phyloP scores from a whole-genome alignment of 2,797 vertebrate genomes.

The Poecile montanus region DNA sequence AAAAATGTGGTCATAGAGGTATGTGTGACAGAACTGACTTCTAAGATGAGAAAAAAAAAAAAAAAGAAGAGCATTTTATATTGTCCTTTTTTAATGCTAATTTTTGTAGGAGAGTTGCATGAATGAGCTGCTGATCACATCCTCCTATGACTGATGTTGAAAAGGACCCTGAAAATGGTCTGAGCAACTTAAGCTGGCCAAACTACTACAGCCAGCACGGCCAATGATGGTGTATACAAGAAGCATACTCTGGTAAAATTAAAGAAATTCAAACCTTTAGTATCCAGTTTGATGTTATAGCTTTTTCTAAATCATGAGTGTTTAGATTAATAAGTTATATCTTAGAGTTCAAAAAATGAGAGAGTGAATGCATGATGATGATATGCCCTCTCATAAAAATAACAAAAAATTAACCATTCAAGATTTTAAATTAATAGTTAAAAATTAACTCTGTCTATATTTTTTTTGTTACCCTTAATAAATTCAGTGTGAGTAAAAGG shows the following conservation, averaged over 20 bases:
- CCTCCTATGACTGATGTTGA: not conserved
- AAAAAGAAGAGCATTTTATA: not conserved
- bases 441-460: not conserved
- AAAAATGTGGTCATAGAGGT: rapidly evolving
- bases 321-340: not conserved
- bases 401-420: not conserved
- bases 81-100: not conserved
- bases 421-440: not conserved
- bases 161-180: not conserved
- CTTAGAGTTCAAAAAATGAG: not conserved
- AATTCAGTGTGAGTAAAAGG: not conserved
- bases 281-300: not conserved
- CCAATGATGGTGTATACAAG: not conserved
- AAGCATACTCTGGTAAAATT: not conserved
- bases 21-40: not conserved
- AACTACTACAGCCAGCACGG: not conserved
- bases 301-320: not conserved
- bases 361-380: not conserved
- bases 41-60: not conserved
- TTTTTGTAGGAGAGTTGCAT: not conserved
- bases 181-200: not conserved
- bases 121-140: not conserved
- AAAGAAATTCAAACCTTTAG: not conserved
- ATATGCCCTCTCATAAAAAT: no score
- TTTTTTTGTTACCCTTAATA: not conserved